A percentile compares a stretch with the other conserved stretches of the same genome.
These are phyloP conservation scores for Drosophila peninsularis DNA, from an alignment of 2,888 invertebrate genomes.

Conservation along the genomic window DNA sequence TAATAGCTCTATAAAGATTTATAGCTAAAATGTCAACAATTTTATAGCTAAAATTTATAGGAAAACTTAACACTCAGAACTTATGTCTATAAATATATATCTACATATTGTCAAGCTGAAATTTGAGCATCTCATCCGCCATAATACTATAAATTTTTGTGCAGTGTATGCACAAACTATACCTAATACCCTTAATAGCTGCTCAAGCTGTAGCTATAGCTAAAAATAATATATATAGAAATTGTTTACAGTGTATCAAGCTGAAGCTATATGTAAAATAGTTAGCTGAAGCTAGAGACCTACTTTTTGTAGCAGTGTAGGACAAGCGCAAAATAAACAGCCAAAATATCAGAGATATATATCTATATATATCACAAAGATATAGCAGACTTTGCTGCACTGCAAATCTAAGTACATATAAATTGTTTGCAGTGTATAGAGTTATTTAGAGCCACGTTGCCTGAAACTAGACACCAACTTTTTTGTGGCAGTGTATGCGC, in stretches of 20 bases:
- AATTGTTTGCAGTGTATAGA: too few relatives aligned
- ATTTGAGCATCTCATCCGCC: background rate
- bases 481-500: background rate
- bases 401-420: too few relatives aligned
- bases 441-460: background rate
- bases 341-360: too few relatives aligned
- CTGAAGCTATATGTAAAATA: background rate
- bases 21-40: background rate
- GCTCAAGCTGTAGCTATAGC: background rate
- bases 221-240: background rate
- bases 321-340: too few relatives aligned
- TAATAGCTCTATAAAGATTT: too few relatives aligned
- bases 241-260: background rate
- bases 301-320: background rate
- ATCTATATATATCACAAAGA: too few relatives aligned
- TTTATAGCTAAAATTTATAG: background rate
- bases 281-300: background rate
- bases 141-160: background rate
- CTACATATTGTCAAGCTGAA: background rate
- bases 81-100: background rate
- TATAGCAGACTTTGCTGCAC: too few relatives aligned
- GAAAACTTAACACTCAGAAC: background rate
- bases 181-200: too few relatives aligned
- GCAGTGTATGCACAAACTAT: background rate
- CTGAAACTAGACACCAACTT: background rate